A percentile compares a stretch with the other conserved stretches of the same genome.
Evolutionary conservation across 2,113 vertebrate species (phyloP).

Genomic region (Sminthopsis crassicaudata): DNA sequence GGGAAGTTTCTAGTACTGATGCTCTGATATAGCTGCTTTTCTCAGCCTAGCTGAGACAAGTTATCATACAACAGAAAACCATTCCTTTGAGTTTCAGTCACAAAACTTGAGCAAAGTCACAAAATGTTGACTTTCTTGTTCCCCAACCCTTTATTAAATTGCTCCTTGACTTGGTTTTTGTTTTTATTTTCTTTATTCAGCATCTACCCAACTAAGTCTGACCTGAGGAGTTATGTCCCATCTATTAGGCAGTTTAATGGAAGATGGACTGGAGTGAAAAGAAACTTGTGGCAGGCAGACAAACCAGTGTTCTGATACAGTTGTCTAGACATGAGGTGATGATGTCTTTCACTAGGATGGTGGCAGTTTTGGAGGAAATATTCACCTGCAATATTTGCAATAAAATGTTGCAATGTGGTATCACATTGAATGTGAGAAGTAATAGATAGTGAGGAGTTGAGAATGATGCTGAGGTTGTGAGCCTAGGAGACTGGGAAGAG

Average conservation of each 20-base stretch:
- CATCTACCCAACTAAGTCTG: background rate
- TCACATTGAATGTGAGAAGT: too few species aligned
- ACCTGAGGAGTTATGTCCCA: background rate
- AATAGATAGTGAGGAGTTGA: too few species aligned
- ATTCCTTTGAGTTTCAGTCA: too few species aligned
- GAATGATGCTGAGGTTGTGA: too few species aligned
- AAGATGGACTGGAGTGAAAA: background rate
- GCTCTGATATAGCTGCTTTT: too few species aligned
- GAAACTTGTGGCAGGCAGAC: background rate
- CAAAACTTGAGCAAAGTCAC: too few species aligned
- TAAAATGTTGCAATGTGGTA: too few species aligned
- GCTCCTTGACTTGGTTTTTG: background rate
- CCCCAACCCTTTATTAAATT: background rate
- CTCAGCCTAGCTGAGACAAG: too few species aligned
- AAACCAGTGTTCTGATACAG: background rate
- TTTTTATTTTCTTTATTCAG: background rate
- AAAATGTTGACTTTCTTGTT: too few species aligned
- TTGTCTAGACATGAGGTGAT: background rate
- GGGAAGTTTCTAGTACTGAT: too few species aligned
- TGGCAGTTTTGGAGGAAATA: background rate
- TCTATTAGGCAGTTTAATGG: background rate
- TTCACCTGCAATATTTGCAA: background rate
- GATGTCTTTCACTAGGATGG: background rate
- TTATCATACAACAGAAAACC: too few species aligned
- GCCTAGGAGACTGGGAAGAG: too few species aligned